phyloP scores from a whole-genome alignment of 2,888 invertebrate species.

The Geophilus truncorum region DNA sequence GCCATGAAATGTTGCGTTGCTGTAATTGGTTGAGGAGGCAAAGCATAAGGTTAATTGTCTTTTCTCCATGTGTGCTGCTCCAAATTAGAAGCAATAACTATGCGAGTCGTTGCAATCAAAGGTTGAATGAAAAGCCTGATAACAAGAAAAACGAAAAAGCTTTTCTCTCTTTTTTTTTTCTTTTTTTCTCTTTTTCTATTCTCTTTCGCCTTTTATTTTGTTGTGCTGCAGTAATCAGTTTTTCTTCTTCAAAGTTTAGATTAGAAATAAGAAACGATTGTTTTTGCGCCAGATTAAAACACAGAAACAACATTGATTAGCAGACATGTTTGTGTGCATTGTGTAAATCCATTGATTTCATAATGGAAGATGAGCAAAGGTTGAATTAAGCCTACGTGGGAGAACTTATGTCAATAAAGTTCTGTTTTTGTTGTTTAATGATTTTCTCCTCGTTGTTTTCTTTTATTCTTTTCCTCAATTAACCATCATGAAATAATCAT shows the following conservation, averaged over 20 bases:
- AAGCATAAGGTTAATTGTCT: neutral
- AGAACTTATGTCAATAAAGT: neutral
- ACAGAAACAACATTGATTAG: neutral
- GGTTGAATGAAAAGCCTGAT: neutral
- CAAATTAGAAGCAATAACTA: neutral
- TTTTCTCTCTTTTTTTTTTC: neutral
- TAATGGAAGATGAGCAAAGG: neutral
- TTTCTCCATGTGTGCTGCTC: neutral
- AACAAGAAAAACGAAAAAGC: neutral
- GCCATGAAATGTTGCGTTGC: neutral
- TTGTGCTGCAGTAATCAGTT: neutral
- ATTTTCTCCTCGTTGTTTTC: neutral
- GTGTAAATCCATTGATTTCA: slow-evolving; percentile 32
- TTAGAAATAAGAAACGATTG: neutral
- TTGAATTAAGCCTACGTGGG: neutral
- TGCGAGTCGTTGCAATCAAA: neutral
- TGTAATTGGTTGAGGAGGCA: neutral
- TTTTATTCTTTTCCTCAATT: neutral
- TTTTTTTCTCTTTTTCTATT: neutral
- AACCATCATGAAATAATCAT: neutral
- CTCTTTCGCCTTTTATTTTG: neutral
- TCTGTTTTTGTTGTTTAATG: neutral
- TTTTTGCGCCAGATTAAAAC: neutral
- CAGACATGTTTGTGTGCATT: slow-evolving; percentile 9
- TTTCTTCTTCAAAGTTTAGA: neutral